A percentile compares a stretch with the other conserved stretches of the same genome.
Conservation (phyloP, 2,113 vertebrate species). For the Tretioscincus oriximinensis region DNA sequence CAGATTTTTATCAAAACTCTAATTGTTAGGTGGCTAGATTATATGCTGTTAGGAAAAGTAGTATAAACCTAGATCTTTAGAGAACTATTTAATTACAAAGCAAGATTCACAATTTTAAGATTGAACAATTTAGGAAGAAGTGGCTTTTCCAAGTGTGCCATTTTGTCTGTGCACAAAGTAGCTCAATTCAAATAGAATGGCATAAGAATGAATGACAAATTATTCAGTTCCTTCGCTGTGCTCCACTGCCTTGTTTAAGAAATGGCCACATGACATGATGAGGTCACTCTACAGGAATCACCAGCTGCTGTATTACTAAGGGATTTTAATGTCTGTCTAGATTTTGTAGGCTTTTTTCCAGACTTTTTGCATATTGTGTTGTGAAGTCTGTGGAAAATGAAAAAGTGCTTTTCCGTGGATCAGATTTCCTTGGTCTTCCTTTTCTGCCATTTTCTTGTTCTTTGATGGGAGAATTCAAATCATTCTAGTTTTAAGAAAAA, state of each 20-base stretch:
- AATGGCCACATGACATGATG: slow-evolving; percentile 45
- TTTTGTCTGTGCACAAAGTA: neutral
- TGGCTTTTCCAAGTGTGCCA: neutral
- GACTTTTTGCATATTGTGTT: slow-evolving; percentile 54
- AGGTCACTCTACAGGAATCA: slow-evolving; percentile 69
- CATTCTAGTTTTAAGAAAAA: neutral
- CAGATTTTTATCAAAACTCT: neutral
- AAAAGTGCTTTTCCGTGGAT: slow-evolving; percentile 41
- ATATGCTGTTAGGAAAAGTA: neutral
- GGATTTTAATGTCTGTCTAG: slow-evolving; percentile 57
- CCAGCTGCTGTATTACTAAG: slow-evolving; percentile 79
- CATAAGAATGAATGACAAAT: slow-evolving; percentile 12
- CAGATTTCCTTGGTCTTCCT: neutral
- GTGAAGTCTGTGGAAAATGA: slow-evolving; percentile 45
- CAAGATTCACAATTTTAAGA: neutral
- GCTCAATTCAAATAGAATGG: slow-evolving; percentile 15
- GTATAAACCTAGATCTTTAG: neutral
- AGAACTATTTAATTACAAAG: neutral
- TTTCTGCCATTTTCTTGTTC: neutral
- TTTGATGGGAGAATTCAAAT: neutral
- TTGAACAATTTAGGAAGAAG: neutral
- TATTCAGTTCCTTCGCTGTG: neutral
- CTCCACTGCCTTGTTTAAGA: slow-evolving; percentile 24
- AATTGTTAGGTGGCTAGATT: slow-evolving; percentile 1
- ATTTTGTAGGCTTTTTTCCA: slow-evolving; percentile 66